phyloP scores from a whole-genome alignment of 2,797 vertebrate species.

The Pyrocephalus nanus region DNA sequence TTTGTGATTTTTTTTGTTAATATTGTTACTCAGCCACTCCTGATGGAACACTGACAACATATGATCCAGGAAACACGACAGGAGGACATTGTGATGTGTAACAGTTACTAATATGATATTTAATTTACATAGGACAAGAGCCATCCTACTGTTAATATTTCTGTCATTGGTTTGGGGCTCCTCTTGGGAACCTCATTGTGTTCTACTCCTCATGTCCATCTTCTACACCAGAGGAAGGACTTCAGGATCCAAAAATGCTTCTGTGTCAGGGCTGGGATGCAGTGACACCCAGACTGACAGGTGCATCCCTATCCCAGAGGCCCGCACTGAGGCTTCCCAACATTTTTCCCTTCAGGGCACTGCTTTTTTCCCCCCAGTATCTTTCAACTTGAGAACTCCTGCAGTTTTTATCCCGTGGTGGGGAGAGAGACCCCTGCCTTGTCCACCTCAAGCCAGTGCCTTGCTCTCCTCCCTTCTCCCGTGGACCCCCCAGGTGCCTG shows the following conservation, averaged over 20 bases:
- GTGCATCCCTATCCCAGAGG: background rate
- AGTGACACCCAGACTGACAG: background rate
- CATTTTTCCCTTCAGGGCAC: background rate
- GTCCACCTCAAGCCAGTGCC: accelerated
- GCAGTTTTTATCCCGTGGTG: background rate
- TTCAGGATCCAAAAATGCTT: background rate
- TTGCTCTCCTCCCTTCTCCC: background rate
- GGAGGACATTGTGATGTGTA: background rate
- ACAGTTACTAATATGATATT: background rate
- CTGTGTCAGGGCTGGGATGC: background rate
- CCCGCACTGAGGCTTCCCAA: background rate
- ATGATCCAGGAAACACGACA: background rate
- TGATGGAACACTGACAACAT: background rate
- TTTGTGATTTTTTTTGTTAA: background rate
- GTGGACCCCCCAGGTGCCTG: background rate
- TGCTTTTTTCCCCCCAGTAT: background rate
- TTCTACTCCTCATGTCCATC: background rate
- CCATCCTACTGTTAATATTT: background rate
- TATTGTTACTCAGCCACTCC: background rate
- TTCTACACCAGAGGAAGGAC: background rate
- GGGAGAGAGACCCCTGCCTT: accelerated
- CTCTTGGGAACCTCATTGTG: background rate
- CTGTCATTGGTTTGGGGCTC: background rate
- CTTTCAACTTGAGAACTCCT: background rate
- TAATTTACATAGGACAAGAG: background rate